Percentiles rank a stretch among this genome's conserved stretches.
These are phyloP conservation scores for Dicyrtoma fusca DNA, from an alignment of 2,888 invertebrate species.

Conservation along the genomic window DNA sequence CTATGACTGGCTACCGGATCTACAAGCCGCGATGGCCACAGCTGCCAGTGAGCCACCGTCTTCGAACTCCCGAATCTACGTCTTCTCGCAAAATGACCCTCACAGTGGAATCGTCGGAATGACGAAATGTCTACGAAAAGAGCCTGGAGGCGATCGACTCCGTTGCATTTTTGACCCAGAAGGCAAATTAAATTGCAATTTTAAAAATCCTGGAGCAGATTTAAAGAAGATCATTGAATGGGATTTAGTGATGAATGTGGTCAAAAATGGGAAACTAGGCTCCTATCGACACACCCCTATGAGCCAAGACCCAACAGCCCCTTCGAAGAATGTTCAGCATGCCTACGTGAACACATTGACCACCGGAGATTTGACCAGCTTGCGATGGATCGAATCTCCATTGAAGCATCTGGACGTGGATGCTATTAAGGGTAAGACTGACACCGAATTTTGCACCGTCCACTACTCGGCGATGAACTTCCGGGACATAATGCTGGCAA, in stretches of 20 bases:
- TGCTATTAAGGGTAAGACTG: too few species aligned
- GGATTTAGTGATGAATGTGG: constrained; percentile 37
- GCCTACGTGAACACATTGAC: constrained; percentile 76
- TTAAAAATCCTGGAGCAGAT: constrained; percentile 7
- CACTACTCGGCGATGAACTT: constrained; percentile 67
- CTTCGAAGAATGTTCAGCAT: constrained; percentile 63
- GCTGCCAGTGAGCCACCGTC: constrained; percentile 61
- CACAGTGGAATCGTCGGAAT: constrained; percentile 82
- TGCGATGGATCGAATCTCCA: constrained; percentile 79
- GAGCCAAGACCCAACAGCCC: constrained; percentile 50
- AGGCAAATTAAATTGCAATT: constrained; percentile 9
- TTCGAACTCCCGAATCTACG: constrained; percentile 8
- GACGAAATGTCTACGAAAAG: constrained; percentile 83
- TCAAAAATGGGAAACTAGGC: constrained; percentile 62
- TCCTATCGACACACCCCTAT: constrained; percentile 62
- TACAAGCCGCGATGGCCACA: constrained; percentile 75
- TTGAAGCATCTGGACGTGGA: constrained; percentile 59
- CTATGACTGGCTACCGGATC: constrained; percentile 77
- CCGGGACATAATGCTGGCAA: constrained; percentile 92
- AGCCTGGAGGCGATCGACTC: constrained; percentile 78
- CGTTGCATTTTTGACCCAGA: constrained; percentile 60
- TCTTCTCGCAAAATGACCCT: constrained; percentile 65
- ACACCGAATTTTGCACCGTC: background rate
- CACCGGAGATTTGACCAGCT: constrained; percentile 82
- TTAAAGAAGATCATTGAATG: constrained; percentile 14